A percentile compares a stretch with the other conserved stretches of the same genome.
phyloP scores from a whole-genome alignment of 2,888 invertebrate species.

The Spicauda simplicius region DNA sequence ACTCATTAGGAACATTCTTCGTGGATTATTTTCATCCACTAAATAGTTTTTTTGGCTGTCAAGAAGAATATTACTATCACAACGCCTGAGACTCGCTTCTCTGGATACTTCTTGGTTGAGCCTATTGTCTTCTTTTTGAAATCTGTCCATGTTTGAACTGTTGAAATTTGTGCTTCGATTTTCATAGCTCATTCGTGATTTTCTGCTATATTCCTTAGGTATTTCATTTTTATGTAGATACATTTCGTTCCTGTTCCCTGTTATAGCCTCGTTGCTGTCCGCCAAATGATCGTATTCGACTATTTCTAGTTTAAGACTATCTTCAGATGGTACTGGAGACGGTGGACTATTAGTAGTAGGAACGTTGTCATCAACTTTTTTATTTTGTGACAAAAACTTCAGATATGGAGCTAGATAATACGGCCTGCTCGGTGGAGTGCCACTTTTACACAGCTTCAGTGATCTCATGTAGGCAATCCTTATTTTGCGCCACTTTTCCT shows the following conservation, averaged over 20 bases:
- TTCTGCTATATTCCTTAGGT: background rate
- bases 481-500: conserved; percentile 52
- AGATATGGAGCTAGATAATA: conserved; percentile 50
- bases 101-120: background rate
- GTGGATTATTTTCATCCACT: conserved; percentile 42
- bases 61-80: conserved; percentile 10
- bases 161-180: background rate
- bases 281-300: conserved; percentile 31
- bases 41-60: conserved; percentile 21
- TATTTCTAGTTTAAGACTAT: conserved; percentile 26
- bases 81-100: background rate
- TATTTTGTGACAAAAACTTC: conserved; percentile 45
- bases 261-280: conserved; percentile 6
- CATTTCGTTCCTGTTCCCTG: background rate
- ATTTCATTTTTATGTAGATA: background rate
- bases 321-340: conserved; percentile 25
- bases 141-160: conserved; percentile 6
- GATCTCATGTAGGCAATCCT: conserved; percentile 51
- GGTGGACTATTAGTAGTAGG: conserved; percentile 26
- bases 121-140: conserved; percentile 10
- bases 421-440: conserved; percentile 41
- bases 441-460: conserved; percentile 45
- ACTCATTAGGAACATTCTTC: conserved; percentile 52
- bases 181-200: background rate
- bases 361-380: conserved; percentile 21